Evolutionary conservation across 1,140 invertebrate genomes (phyloP).

Genomic region (Musca domestica): DNA sequence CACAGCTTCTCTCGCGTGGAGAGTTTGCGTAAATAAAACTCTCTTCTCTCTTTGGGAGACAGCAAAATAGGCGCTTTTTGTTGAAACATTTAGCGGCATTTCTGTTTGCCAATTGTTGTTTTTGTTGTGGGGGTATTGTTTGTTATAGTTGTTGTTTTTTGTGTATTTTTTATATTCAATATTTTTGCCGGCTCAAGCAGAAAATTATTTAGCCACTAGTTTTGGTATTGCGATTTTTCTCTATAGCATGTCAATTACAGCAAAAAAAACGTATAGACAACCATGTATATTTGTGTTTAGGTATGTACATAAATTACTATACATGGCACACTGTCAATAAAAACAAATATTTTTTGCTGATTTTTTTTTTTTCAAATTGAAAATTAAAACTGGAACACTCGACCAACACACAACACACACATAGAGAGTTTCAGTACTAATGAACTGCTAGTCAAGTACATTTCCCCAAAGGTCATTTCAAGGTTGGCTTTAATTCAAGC

Average conservation of each 20-base stretch:
- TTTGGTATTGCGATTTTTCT: slow-evolving; percentile 9
- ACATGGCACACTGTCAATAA: slow-evolving; percentile 2
- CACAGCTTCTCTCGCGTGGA: too few species aligned
- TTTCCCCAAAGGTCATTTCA: slow-evolving; percentile 16
- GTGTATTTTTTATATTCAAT: too few species aligned
- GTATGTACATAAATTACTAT: too few species aligned
- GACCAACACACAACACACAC: background rate
- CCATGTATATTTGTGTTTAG: too few species aligned
- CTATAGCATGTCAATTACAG: slow-evolving; percentile 7
- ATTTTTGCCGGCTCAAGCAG: slow-evolving; percentile 19
- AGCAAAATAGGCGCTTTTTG: too few species aligned
- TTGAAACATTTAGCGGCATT: background rate
- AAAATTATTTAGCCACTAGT: background rate
- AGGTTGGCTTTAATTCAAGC: background rate
- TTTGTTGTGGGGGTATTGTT: background rate
- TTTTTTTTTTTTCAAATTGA: background rate
- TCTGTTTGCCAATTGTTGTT: background rate
- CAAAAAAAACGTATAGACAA: background rate
- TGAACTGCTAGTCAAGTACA: background rate
- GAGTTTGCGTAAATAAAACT: too few species aligned
- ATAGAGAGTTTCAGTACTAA: too few species aligned
- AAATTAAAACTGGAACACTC: slow-evolving; percentile 4
- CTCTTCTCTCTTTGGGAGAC: too few species aligned
- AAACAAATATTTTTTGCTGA: background rate
- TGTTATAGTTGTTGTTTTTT: too few species aligned